Evolutionary conservation across 2,113 vertebrate species (phyloP), one percentile per base, ranked within the genome.

Genomic region (Rhinoptilus africanus): DNA sequence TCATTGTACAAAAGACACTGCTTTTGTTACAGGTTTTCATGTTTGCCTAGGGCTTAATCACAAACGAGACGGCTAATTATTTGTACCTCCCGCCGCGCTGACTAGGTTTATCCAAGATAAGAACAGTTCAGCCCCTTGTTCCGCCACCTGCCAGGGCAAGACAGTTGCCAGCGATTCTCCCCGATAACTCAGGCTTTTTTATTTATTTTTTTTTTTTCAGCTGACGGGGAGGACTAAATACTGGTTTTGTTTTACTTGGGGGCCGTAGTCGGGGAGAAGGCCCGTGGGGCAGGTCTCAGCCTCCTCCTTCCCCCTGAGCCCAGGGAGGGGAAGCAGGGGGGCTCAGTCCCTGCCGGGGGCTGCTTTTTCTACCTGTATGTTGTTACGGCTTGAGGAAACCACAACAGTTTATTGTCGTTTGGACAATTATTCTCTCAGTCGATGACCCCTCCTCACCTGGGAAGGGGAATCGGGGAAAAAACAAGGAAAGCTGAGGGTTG

Each of bases 21-120:
- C 32, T 92, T 92, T 91, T 95, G 66, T 79, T 88, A 84, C 62
- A 64, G 48, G 28, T 89, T 95, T 85, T 64, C 17, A 10, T 64
- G 57, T 88, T 90, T 92, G 85, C 90, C 88, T 69, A 48, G 6
- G 32, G 81, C 78, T 90, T 86, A 57, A 88, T 69, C 67, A 59
- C 0, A 0, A 92, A 28, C n/a, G 20, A 26, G 37, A 77, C n/a
- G 47, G 50, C 82, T 96, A 93, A 94, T 96, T 93, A 88, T 71
- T 83, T 79, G 67, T 66, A 88, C 79, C 67, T 92, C 89, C 89
- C 3, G 3, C 71, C 22, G 87, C 0, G 2, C 71, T 50, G 84
- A 22, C 81, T 19, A 28, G 57, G 67, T 60, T 95, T 74, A 67
- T 73, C 51, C 75, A 37, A 77, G 88, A 77, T 90, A 93, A 90